A percentile compares a stretch with the other conserved stretches of the same genome.
phyloP scores from a whole-genome alignment of 2,888 invertebrate genomes.

The Melanotus villosus region DNA sequence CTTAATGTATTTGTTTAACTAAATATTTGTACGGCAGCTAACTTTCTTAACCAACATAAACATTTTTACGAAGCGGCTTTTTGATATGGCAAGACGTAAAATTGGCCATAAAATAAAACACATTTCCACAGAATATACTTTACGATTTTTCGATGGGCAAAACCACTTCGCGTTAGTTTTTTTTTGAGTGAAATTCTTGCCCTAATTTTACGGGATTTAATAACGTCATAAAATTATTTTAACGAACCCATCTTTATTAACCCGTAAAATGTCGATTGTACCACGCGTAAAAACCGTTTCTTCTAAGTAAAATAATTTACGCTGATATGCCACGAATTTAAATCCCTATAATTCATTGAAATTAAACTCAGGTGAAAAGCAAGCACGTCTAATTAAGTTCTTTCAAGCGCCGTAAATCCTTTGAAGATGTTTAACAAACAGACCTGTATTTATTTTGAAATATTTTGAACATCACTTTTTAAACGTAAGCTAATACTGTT shows the following conservation, averaged over 20 bases:
- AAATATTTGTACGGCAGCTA: constrained; percentile 3
- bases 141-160: neutral
- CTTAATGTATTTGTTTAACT: neutral
- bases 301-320: constrained; percentile 7
- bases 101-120: constrained; percentile 9
- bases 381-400: neutral
- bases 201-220: constrained; percentile 10
- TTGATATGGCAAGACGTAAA: neutral
- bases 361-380: neutral
- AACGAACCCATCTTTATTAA: constrained; percentile 8
- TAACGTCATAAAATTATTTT: neutral
- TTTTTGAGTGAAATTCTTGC: neutral
- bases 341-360: no score
- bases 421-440: neutral
- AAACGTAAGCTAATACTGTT: neutral
- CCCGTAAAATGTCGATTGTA: constrained; percentile 6
- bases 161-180: neutral
- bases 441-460: neutral
- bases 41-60: constrained; percentile 11
- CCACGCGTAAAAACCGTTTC: neutral
- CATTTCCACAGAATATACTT: neutral
- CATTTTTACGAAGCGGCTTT: neutral
- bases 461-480: no score
- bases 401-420: neutral
- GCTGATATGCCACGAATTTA: no score